These are phyloP conservation scores for Sturnira hondurensis DNA, from an alignment of 2,113 vertebrate genomes.

Conservation along the genomic window DNA sequence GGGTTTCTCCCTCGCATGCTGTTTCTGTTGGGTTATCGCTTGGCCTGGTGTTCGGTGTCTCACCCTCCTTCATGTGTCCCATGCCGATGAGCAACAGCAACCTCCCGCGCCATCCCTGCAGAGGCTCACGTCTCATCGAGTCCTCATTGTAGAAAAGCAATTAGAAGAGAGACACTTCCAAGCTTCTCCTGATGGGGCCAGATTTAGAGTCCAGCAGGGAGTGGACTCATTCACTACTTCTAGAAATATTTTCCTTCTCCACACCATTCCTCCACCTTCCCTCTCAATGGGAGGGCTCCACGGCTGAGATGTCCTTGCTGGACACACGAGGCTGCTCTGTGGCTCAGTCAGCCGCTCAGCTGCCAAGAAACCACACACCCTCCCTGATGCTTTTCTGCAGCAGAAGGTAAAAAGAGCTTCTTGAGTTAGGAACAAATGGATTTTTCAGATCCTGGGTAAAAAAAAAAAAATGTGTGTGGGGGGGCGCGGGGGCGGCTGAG, in stretches of 20 bases:
- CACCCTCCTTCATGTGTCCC: conserved; percentile 18
- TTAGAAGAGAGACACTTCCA: conserved; percentile 18
- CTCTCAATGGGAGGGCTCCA: not conserved
- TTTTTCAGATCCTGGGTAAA: conserved; percentile 16
- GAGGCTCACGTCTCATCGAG: conserved; percentile 44
- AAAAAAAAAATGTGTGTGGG: not conserved
- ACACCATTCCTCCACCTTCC: not conserved
- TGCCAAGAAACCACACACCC: not conserved
- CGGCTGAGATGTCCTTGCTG: not conserved
- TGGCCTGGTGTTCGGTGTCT: conserved; percentile 23
- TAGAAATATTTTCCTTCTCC: conserved; percentile 47
- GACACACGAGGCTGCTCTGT: not conserved
- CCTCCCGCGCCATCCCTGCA: not conserved
- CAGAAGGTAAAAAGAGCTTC: conserved; percentile 42
- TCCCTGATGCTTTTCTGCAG: not conserved
- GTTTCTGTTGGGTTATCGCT: conserved; percentile 55
- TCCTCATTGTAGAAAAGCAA: conserved; percentile 54
- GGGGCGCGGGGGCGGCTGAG: not conserved
- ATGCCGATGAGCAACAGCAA: not conserved
- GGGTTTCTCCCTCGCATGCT: conserved; percentile 49
- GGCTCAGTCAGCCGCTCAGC: not conserved
- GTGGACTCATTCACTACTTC: not conserved
- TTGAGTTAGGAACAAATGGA: not conserved
- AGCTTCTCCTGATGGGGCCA: not conserved
- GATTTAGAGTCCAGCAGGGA: conserved; percentile 47